A percentile compares a stretch with the other conserved stretches of the same genome.
Evolutionary conservation across 1,140 invertebrate species (phyloP).

Genomic region (Anastrepha obliqua): DNA sequence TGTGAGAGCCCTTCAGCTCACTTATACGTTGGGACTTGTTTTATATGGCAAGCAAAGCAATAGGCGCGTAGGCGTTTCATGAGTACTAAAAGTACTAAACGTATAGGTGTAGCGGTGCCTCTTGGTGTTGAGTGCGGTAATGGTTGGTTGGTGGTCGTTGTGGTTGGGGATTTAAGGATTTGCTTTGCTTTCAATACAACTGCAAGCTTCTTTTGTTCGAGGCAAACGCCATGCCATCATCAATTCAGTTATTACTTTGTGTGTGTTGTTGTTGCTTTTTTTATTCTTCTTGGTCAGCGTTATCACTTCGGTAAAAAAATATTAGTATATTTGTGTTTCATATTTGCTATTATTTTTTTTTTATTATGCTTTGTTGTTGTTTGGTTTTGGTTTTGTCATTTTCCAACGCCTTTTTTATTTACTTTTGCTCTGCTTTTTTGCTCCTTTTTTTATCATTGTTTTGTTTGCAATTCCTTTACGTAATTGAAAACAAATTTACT

Average conservation of each 20-base stretch:
- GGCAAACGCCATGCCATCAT: background rate
- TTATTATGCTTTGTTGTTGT: background rate
- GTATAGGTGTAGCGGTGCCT: slow-evolving; percentile 11
- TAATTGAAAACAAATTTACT: slow-evolving; percentile 47
- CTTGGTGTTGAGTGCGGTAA: background rate
- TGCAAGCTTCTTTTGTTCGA: background rate
- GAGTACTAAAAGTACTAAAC: background rate
- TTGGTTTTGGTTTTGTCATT: background rate
- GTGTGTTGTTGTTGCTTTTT: background rate
- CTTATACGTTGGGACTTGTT: background rate
- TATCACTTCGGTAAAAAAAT: too few relatives aligned
- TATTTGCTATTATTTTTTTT: background rate
- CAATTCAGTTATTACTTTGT: background rate
- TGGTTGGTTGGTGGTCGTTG: background rate
- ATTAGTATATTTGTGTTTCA: too few relatives aligned
- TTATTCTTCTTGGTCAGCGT: background rate
- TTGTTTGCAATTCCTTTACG: slow-evolving; percentile 18
- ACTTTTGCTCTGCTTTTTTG: background rate
- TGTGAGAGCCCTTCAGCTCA: background rate
- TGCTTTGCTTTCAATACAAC: background rate
- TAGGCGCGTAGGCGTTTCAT: slow-evolving; percentile 42
- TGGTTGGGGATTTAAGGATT: background rate
- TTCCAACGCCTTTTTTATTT: background rate
- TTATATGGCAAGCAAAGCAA: background rate
- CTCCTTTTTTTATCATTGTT: background rate